Percentiles rank a stretch among this genome's conserved stretches.
These are phyloP conservation scores for Lichenostomus cassidix DNA, from an alignment of 2,113 vertebrate genomes.

Conservation along the genomic window DNA sequence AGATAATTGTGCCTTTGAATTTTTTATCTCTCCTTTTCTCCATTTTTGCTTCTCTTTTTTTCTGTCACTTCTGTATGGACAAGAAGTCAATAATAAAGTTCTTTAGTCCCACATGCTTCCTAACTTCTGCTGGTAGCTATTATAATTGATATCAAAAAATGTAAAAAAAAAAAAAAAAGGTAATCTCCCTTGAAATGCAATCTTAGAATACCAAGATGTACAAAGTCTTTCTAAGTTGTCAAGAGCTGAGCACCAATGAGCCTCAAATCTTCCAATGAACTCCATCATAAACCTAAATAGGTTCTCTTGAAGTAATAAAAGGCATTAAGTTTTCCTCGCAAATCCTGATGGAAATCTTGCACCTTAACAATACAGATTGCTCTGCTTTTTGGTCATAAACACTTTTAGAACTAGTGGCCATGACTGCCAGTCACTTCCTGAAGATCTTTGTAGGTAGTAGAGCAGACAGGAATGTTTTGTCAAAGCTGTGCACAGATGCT, in stretches of 20 bases:
- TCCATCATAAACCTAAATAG: background rate
- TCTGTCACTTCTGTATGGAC: background rate
- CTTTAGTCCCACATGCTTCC: background rate
- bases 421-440: background rate
- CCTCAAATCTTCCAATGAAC: background rate
- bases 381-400: background rate
- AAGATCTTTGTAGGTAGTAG: background rate
- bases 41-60: background rate
- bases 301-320: background rate
- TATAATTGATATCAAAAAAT: background rate
- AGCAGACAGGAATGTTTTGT: background rate
- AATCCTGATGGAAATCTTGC: background rate
- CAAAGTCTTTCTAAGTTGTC: background rate
- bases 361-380: background rate
- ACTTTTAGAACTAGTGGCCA: background rate
- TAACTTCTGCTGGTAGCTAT: background rate
- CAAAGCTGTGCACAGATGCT: background rate
- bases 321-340: background rate
- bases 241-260: background rate
- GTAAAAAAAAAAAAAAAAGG: background rate
- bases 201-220: background rate
- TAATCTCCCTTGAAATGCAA: background rate
- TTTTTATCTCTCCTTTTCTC: background rate
- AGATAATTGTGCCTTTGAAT: background rate
- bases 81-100: background rate